Percentiles rank a stretch among this genome's conserved stretches.
phyloP scores from a whole-genome alignment of 1,140 invertebrate species.

The Ladona fulva region DNA sequence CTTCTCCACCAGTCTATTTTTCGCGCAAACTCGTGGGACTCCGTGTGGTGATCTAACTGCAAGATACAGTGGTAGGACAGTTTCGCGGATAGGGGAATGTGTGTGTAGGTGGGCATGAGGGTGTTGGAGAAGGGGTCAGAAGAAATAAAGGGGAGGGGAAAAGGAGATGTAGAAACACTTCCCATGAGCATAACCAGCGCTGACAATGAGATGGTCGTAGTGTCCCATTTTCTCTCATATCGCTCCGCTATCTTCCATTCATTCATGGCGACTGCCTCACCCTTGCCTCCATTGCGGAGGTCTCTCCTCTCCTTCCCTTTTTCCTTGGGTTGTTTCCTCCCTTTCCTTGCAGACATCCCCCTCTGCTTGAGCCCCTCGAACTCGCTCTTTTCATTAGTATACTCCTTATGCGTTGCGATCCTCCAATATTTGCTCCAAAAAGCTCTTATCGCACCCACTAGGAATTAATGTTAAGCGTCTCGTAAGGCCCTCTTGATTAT shows the following conservation, averaged over 20 bases:
- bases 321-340: too few species aligned
- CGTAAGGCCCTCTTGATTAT: neutral
- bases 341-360: neutral
- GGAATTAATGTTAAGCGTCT: constrained; percentile 5
- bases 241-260: neutral
- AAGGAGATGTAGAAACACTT: neutral
- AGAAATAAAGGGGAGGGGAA: neutral
- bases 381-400: neutral
- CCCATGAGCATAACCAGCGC: neutral
- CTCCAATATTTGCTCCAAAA: neutral
- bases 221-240: neutral
- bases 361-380: neutral
- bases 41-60: too few species aligned
- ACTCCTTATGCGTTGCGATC: neutral
- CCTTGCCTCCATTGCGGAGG: neutral
- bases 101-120: too few species aligned
- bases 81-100: neutral
- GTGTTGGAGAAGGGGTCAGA: neutral
- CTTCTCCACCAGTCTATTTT: too few species aligned
- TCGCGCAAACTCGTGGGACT: too few species aligned
- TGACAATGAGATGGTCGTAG: neutral
- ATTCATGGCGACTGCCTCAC: neutral
- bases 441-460: neutral
- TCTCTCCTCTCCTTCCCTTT: neutral
- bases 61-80: too few species aligned